Evolutionary conservation across 64 coral and sea anemone species (phyloP).

Genomic region (Montipora cactus): DNA sequence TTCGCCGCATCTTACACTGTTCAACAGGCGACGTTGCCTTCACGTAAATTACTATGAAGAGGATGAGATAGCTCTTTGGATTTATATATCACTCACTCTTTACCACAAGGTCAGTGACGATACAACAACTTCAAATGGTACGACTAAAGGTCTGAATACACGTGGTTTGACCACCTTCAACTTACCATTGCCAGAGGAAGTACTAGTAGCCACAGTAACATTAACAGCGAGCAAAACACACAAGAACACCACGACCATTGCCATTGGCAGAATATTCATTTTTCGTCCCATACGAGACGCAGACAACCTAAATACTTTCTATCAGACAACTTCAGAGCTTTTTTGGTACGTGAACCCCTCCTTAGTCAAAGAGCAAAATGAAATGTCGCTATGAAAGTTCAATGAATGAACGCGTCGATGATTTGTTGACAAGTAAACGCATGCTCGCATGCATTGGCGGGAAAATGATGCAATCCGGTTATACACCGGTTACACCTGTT

Average conservation of each 20-base stretch:
- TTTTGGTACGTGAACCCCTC: neutral
- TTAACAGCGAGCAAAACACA: neutral
- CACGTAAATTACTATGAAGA: no score
- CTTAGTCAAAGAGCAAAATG: no score
- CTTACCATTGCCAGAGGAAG: neutral
- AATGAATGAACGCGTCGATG: slow-evolving; percentile 18
- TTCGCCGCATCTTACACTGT: neutral
- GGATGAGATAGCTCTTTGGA: no score
- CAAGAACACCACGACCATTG: neutral
- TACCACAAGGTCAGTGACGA: neutral
- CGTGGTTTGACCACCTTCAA: neutral
- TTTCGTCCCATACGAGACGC: neutral
- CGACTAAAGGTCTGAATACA: neutral
- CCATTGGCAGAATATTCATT: neutral
- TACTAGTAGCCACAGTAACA: neutral
- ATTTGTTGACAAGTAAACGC: slow-evolving; percentile 29
- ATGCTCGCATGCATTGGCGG: slow-evolving; percentile 19
- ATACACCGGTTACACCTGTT: neutral
- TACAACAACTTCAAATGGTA: neutral
- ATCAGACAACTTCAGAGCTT: neutral
- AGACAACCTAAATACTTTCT: neutral
- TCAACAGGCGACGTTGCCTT: no score
- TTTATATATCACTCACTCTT: neutral
- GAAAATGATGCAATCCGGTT: slow-evolving; percentile 24
- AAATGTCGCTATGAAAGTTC: neutral